Percentiles rank a stretch among this genome's conserved stretches.
These are phyloP conservation scores for Meiosimyza decipiens DNA, from an alignment of 2,888 invertebrate genomes.

Conservation along the genomic window DNA sequence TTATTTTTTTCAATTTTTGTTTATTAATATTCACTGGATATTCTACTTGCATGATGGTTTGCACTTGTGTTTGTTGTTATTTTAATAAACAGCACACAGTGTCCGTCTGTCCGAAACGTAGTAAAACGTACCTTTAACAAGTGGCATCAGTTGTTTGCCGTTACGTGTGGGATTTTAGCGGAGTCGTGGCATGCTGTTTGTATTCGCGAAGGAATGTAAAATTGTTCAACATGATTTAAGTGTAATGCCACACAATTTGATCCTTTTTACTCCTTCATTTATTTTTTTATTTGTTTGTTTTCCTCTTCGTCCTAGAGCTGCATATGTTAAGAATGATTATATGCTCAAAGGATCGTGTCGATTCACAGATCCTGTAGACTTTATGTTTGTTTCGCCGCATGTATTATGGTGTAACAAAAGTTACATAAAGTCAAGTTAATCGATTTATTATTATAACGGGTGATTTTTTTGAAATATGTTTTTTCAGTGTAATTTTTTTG, in stretches of 20 bases:
- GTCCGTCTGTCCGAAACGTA: neutral
- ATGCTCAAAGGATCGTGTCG: slow-evolving; percentile 20
- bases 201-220: slow-evolving; percentile 1
- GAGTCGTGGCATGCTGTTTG: neutral
- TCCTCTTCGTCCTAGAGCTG: neutral
- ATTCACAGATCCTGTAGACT: neutral
- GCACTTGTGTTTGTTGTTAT: neutral
- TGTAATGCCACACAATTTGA: slow-evolving; percentile 32
- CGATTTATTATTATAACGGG: no score
- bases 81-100: neutral
- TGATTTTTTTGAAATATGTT: no score
- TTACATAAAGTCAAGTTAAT: slow-evolving; percentile 29
- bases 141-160: slow-evolving; percentile 26
- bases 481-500: no score
- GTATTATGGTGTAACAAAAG: slow-evolving; percentile 15
- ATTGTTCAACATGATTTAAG: slow-evolving; percentile 16
- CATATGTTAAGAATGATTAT: slow-evolving; percentile 14
- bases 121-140: neutral
- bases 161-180: slow-evolving; percentile 14
- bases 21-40: slow-evolving; percentile 32
- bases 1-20: slow-evolving; percentile 15
- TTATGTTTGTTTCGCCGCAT: neutral
- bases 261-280: neutral
- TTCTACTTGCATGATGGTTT: neutral
- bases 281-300: neutral